Evolutionary conservation across 2,113 vertebrate species (phyloP), one percentile per base, ranked within the genome.

Genomic region (Phaetusa simplex): DNA sequence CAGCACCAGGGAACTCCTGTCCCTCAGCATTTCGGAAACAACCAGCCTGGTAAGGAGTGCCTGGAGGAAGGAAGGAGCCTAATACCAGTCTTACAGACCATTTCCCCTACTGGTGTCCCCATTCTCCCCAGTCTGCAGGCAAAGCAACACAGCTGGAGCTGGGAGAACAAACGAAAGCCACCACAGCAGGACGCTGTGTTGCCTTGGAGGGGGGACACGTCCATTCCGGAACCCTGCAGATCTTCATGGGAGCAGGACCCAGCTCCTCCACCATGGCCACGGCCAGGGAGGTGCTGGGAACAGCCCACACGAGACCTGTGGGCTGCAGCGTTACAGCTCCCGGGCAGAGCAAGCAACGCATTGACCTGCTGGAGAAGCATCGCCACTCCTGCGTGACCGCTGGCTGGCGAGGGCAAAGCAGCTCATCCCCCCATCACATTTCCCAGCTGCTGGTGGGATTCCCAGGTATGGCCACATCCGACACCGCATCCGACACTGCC

Each of bases 161-260:
- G 40, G n/a, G 12, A 71, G 18, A 45, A 80, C 38, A 70, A 43
- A 18, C 1, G 1, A 50, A 36, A 56, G 23, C 14, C 9, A 9
- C 29, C 42, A 47, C 2, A 0, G 49, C 40, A 27, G 86, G 42
- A 42, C 1, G 2, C 36, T 36, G 52, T 0, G 0, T 8, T 43
- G 69, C 61, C 52, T 27, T 74, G 43, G 52, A 52, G 26, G 1
- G 1, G 86, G 30, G 26, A 50, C 30, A 36, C 1, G 0, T 32
- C 43, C 40, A 17, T 36, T 50, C 9, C 1, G 3, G 52, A 27
- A 26, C 36, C 30, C 32, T 59, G 29, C 32, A 59, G 61, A 74
- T 27, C 70, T 74, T 43, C n/a, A 7, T 5, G 14, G 22, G 43
- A 43, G 22, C 59, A 82, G 26, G 52, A 50, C 32, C 36, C 26